A percentile compares a stretch with the other conserved stretches of the same genome.
Conservation (phyloP, 2,797 vertebrate species). For the Ptychobarbus kaznakovi region DNA sequence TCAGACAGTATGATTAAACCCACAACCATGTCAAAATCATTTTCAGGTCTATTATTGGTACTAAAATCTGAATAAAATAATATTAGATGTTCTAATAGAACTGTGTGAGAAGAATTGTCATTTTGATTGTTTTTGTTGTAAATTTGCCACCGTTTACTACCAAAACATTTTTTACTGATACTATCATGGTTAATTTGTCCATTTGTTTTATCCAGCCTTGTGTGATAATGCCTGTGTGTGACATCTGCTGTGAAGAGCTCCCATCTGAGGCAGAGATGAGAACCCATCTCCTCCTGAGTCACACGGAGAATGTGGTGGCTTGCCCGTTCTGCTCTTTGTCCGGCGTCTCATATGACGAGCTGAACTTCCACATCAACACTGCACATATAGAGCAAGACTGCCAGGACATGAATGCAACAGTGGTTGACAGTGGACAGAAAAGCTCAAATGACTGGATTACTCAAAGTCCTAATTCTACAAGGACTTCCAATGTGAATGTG, state of each 20-base stretch:
- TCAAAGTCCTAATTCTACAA: not conserved
- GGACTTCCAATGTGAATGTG: not conserved
- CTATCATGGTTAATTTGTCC: not conserved
- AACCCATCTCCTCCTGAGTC: conserved; percentile 80
- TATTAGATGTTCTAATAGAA: not conserved
- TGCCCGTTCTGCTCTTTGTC: conserved; percentile 84
- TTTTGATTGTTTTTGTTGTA: not conserved
- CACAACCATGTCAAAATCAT: not conserved
- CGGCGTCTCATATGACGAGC: conserved; percentile 81
- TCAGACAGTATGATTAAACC: not conserved
- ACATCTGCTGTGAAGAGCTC: conserved; percentile 82
- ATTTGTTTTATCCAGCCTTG: conserved; percentile 19
- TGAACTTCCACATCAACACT: conserved; percentile 79
- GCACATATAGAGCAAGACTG: conserved; percentile 75
- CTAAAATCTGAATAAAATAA: not conserved
- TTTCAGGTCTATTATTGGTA: not conserved
- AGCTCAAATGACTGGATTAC: not conserved
- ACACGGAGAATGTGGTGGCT: conserved; percentile 75
- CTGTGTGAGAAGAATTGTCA: not conserved
- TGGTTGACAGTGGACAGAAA: not conserved
- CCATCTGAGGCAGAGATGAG: conserved; percentile 81
- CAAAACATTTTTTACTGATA: not conserved
- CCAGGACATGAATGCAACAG: not conserved
- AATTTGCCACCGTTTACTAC: not conserved
- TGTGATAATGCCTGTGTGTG: conserved; percentile 81